Evolutionary conservation across 2,888 invertebrate species (phyloP).

Genomic region (Pseudococcus jackbeardsleyi): DNA sequence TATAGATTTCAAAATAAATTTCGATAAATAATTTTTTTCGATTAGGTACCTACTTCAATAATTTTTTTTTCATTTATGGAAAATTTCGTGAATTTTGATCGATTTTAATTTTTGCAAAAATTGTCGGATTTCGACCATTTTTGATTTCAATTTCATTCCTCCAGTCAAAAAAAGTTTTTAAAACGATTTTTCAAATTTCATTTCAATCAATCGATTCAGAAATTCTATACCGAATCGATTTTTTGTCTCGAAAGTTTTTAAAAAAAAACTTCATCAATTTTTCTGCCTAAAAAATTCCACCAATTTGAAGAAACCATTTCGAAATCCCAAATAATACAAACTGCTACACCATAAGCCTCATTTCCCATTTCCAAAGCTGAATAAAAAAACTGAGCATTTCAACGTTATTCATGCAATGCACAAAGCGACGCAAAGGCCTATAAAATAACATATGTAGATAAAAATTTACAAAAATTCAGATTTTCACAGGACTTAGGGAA

Average conservation of each 20-base stretch:
- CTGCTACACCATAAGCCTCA: not conserved
- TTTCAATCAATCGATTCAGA: not conserved
- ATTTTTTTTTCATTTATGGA: no score
- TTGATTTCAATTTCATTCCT: not conserved
- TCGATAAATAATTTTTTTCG: no score
- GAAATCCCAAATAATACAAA: not conserved
- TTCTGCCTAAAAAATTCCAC: not conserved
- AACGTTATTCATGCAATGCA: not conserved
- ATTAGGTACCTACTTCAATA: no score
- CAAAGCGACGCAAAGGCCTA: not conserved
- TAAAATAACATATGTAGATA: not conserved
- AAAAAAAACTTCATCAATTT: no score
- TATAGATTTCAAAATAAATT: no score
- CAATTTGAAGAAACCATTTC: not conserved
- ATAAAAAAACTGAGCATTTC: not conserved
- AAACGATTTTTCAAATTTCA: no score
- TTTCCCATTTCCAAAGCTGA: not conserved
- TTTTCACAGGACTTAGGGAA: not conserved
- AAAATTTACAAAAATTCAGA: not conserved
- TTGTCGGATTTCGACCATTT: not conserved
- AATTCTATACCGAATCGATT: not conserved
- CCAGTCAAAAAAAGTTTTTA: no score
- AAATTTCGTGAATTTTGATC: no score
- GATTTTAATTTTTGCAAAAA: not conserved
- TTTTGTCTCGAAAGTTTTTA: no score